Evolutionary conservation across 2,797 vertebrate genomes (phyloP).

Genomic region (Emys orbicularis): DNA sequence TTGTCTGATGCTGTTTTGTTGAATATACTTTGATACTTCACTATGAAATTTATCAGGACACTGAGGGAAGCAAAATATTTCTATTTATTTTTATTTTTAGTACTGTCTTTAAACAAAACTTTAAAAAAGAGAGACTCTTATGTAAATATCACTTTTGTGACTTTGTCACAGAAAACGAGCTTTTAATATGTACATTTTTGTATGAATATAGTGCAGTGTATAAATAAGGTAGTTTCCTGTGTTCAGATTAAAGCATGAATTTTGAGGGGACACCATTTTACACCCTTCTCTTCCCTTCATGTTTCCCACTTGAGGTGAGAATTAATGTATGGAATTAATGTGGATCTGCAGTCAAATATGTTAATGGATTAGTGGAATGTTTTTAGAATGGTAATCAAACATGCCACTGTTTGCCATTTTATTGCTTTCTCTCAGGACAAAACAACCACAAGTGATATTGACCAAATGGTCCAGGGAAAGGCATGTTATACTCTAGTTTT

Average conservation of each 20-base stretch:
- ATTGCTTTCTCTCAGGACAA: background rate
- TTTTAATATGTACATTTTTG: background rate
- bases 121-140: background rate
- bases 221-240: background rate
- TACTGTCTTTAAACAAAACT: background rate
- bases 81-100: background rate
- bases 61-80: background rate
- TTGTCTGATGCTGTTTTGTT: background rate
- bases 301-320: background rate
- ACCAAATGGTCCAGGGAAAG: background rate
- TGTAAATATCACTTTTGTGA: background rate
- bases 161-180: background rate
- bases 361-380: background rate
- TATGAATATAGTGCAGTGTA: background rate
- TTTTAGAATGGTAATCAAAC: background rate
- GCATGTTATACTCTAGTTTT: background rate
- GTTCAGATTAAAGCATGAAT: background rate
- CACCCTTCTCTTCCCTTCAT: too few species aligned
- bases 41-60: background rate
- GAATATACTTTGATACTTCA: background rate
- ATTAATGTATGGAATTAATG: fast-evolving
- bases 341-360: background rate
- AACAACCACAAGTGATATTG: background rate
- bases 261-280: background rate
- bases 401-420: background rate